Evolutionary conservation across 2,113 vertebrate species (phyloP).

Genomic region (Podocnemis expansa): DNA sequence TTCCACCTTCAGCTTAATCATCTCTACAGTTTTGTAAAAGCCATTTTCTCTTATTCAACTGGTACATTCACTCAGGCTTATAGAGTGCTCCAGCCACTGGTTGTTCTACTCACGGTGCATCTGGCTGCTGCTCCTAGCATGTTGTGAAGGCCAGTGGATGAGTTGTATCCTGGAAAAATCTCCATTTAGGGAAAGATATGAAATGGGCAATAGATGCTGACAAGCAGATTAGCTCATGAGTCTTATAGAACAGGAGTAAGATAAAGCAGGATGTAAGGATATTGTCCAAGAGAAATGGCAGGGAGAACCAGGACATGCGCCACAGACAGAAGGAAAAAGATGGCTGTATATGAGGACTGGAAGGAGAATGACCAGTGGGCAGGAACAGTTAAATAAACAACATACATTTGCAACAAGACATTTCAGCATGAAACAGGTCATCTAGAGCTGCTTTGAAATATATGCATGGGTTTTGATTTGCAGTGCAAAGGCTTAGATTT

Average conservation of each 20-base stretch:
- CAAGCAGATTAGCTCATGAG: too few species aligned
- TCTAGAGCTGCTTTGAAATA: too few species aligned
- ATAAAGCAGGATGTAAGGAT: neutral
- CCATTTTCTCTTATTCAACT: neutral
- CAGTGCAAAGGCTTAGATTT: too few species aligned
- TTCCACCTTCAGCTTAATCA: neutral
- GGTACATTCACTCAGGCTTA: neutral
- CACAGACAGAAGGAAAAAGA: neutral
- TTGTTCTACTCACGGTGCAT: neutral
- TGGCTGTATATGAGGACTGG: neutral
- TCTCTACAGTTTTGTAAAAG: neutral
- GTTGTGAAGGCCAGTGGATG: too few species aligned
- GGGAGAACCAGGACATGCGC: neutral
- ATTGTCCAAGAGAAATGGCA: neutral
- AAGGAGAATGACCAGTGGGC: neutral
- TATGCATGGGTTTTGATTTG: too few species aligned
- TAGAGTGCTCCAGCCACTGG: neutral
- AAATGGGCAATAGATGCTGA: too few species aligned
- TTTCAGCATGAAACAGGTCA: neutral
- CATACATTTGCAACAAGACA: neutral
- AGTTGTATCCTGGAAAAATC: too few species aligned
- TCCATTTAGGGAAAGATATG: too few species aligned
- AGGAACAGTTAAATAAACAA: neutral
- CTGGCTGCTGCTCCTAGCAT: too few species aligned
- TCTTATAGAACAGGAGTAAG: too few species aligned